These are phyloP conservation scores for Cynodonichthys magdalenae DNA, from an alignment of 2,797 vertebrate genomes.

Conservation along the genomic window DNA sequence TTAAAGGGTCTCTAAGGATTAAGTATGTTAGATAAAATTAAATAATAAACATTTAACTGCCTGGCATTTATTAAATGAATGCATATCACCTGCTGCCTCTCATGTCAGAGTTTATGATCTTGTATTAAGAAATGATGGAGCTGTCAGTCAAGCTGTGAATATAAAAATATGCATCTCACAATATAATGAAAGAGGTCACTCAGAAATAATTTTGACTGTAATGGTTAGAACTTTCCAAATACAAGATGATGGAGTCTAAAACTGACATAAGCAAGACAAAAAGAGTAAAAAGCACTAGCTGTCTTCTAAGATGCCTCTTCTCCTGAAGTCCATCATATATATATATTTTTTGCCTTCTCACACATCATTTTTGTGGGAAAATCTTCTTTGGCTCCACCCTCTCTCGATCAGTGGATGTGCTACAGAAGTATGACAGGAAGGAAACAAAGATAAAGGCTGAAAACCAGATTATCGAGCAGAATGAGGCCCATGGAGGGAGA, in stretches of 20 bases:
- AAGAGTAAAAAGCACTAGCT: not conserved
- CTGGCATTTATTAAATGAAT: not conserved
- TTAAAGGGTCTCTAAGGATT: too few species aligned
- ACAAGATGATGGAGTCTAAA: too few species aligned
- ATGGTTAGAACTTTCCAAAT: too few species aligned
- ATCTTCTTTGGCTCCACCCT: conserved; percentile 27
- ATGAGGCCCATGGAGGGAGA: conserved; percentile 37
- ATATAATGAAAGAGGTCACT: too few species aligned
- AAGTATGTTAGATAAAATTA: too few species aligned
- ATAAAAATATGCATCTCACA: too few species aligned
- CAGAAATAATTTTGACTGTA: too few species aligned
- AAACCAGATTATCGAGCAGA: conserved; percentile 67
- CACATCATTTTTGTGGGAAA: conserved; percentile 55
- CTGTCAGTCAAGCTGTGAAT: too few species aligned
- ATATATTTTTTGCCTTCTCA: conserved; percentile 21
- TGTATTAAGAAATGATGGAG: too few species aligned
- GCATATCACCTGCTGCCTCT: not conserved
- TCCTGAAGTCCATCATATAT: conserved; percentile 12
- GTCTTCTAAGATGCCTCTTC: conserved; percentile 10
- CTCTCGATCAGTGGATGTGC: conserved; percentile 30
- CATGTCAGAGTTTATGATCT: too few species aligned
- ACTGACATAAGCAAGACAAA: not conserved
- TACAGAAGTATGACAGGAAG: conserved; percentile 47
- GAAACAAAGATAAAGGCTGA: conserved; percentile 67
- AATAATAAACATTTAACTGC: too few species aligned